Base-by-base conservation (phyloP, 2,888 invertebrate genomes). In the Acanthoscelides obtectus region DNA sequence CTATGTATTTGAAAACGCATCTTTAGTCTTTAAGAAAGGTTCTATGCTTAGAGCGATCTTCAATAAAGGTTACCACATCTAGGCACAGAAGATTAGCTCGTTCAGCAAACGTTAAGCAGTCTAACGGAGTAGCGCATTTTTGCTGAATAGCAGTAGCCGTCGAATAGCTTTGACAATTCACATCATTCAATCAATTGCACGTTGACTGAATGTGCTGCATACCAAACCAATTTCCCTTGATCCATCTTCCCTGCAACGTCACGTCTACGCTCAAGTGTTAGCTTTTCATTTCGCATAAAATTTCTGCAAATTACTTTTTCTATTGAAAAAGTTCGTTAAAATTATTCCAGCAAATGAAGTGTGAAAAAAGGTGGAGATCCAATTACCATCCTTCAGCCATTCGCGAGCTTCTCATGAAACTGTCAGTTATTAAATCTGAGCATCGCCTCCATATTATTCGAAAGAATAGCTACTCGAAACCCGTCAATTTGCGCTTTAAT, bases 401-500 rank as follows among this genome's bases (percentile, higher is more conserved):
- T 45, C 45, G 45, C 45, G 45, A 45, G 45, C 45, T 45, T 17
- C 12, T 45, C 45, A 45, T 45, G 45, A 12, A 45, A 45, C 45
- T 45, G 45, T 45, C 45, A 45, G 45, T 45, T 45, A 45, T 45
- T 45, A 45, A 45, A 45, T 45, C 45, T 45, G 8, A 45, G 45
- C 45, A 45, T 45, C 45, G 45, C 45, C 45, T 45, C 66, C 71
- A 45, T 71, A 68, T 75, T 74, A 73, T 71, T 73, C 71, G 69
- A 78, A 80, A 80, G 80, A 81, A 81, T 79, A 77, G 77, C 77
- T 76, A 71, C 74, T 76, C 75, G 78, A 81, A 82, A 81, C 80
- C 79, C 82, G 81, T 82, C 81, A 81, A 82, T 81, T 82, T 79
- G 75, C 77, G 77, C 77, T 80, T 80, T 83, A 82, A 83, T 83